phyloP scores from a whole-genome alignment of 2,113 vertebrate genomes.

The Proterorhinus semilunaris region DNA sequence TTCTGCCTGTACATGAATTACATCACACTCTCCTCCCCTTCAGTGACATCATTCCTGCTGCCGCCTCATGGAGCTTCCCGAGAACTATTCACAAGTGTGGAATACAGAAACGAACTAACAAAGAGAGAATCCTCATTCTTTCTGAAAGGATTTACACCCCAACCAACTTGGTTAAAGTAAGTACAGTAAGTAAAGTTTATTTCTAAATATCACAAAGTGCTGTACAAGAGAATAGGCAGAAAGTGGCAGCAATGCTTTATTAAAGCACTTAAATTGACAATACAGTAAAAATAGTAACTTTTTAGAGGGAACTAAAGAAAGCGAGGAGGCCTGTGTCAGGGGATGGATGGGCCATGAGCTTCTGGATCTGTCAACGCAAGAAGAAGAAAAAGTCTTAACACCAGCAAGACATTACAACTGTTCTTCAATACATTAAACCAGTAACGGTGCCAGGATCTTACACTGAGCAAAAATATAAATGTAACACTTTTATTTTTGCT shows the following conservation, averaged over 20 bases:
- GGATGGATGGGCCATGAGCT: constrained; percentile 81
- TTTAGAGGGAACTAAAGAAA: constrained; percentile 76
- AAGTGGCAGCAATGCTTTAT: constrained; percentile 50
- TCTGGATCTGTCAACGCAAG: constrained; percentile 78
- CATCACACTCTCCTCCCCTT: constrained; percentile 67
- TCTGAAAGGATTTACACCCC: not conserved
- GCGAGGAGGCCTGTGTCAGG: constrained; percentile 84
- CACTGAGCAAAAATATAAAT: too few relatives aligned
- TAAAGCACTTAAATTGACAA: constrained; percentile 20
- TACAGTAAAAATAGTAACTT: constrained; percentile 19
- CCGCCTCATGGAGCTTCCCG: constrained; percentile 33
- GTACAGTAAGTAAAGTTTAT: too few relatives aligned
- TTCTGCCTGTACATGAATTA: constrained; percentile 55
- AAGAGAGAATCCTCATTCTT: not conserved
- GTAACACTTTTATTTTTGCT: too few relatives aligned
- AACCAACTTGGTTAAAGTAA: not conserved
- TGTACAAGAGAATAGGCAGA: too few relatives aligned
- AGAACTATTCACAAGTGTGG: not conserved
- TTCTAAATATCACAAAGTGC: too few relatives aligned
- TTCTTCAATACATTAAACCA: not conserved
- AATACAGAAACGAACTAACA: not conserved
- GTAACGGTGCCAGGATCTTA: too few relatives aligned
- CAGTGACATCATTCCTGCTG: constrained; percentile 51
- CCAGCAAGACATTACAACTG: not conserved
- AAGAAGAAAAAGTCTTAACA: not conserved